Percentiles rank a stretch among this genome's conserved stretches.
Evolutionary conservation across 37 sponge, comb jelly and placozoan genomes (phyloP).

Genomic region (Cliona cf. orientalis): DNA sequence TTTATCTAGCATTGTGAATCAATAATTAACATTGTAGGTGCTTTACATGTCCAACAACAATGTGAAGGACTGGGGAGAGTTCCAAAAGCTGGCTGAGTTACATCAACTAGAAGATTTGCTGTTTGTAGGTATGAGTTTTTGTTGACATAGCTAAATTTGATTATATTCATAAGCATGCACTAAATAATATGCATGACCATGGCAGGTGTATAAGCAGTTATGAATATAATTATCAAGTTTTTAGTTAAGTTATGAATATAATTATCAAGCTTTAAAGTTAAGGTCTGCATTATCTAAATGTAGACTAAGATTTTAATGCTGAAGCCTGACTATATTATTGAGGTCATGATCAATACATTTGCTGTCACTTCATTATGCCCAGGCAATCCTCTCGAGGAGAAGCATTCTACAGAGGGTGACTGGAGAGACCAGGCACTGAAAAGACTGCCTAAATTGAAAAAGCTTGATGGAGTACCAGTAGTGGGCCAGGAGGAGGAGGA

Average conservation of each 20-base stretch:
- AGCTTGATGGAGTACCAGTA: slow-evolving; percentile 86
- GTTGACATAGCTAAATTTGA: too few species aligned
- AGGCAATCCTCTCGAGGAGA: slow-evolving; percentile 98
- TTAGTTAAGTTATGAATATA: too few species aligned
- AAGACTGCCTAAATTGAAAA: slow-evolving; percentile 90
- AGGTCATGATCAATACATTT: not conserved
- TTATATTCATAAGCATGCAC: too few species aligned
- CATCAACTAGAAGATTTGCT: slow-evolving; percentile 85
- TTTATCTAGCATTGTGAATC: not conserved
- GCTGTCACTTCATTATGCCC: not conserved
- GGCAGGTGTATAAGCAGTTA: too few species aligned
- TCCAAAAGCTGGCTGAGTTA: slow-evolving; percentile 91
- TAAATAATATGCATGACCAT: too few species aligned
- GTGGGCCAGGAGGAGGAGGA: slow-evolving; percentile 27
- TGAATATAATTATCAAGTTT: too few species aligned
- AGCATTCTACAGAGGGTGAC: slow-evolving; percentile 84
- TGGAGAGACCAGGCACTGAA: slow-evolving; percentile 91
- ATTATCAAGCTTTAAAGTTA: too few species aligned
- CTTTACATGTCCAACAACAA: slow-evolving; percentile 97
- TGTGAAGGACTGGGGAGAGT: slow-evolving; percentile 98
- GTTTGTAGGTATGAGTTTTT: slow-evolving; percentile 82
- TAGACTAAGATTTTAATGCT: not conserved
- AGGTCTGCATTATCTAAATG: not conserved
- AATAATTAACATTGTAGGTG: too few species aligned
- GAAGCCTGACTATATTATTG: not conserved